Evolutionary conservation across 2,113 vertebrate species (phyloP), one percentile per base, ranked within the genome.

Genomic region (Rallus limicola): DNA sequence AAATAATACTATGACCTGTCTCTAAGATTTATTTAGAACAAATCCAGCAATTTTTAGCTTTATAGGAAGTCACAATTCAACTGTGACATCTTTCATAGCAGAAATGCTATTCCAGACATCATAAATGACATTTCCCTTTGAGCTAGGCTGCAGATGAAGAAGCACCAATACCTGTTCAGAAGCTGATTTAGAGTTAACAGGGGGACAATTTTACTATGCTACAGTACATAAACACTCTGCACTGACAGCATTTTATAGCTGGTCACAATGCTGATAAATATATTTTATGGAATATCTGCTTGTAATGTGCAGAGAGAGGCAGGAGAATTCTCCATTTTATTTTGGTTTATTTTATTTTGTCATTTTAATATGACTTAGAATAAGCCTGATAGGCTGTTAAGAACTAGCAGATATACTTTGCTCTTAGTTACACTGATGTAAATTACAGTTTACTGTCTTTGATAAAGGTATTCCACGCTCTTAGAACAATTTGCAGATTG

Each of bases 161-260:
- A 94, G n/a, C 56, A 90, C 53, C 63, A 69, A 63, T 69, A 83
- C 92, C 86, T 64, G 67, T 79, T 94, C n/a, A 53, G 46, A 76
- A 87, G 29, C 86, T 58, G 82, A 97, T 96, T 98, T 96, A 96
- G 52, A 86, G 65, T 89, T 92, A 93, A 74, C 36, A 88, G 50
- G 56, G 75, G 58, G 40, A 84, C 89, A 79, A 97, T 95, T 95
- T 95, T 84, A 38, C 63, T 70, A 10, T 33, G 58, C 50, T 90
- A 90, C 74, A 70, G 94, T 71, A 86, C 38, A 88, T 52, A 95
- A 84, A 90, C 40, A 42, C 60, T 82, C 82, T 9, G 0, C 65
- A 34, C 86, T 60, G 58, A 14, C 1, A 72, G 60, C 6, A 1
- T 65, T 67, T 93, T 97, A 95, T 91, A 89, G 96, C 65, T 96